A percentile compares a stretch with the other conserved stretches of the same genome.
These are phyloP conservation scores for Oligia strigilis DNA, from an alignment of 2,888 invertebrate genomes.

Conservation along the genomic window DNA sequence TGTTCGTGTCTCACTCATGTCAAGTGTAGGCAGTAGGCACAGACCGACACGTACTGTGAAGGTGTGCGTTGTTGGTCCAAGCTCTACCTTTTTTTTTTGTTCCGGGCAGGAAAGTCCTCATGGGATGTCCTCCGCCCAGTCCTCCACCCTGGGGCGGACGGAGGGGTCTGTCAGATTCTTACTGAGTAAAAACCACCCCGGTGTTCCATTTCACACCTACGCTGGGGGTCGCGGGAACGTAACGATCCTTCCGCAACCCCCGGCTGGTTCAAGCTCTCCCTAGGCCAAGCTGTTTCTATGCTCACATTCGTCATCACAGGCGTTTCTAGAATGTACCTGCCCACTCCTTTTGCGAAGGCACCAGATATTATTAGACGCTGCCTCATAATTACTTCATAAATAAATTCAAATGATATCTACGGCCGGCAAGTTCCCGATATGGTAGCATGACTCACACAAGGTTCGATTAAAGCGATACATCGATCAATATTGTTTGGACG, in stretches of 20 bases:
- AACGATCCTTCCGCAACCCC: too few relatives aligned
- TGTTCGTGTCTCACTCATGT: not conserved
- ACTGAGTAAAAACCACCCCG: too few relatives aligned
- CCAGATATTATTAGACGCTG: conserved; percentile 35
- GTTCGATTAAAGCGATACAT: conserved; percentile 32
- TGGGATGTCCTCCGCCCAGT: too few relatives aligned
- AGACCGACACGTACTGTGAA: not conserved
- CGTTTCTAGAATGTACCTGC: conserved; percentile 24
- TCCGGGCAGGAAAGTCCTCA: too few relatives aligned
- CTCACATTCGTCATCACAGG: conserved; percentile 8
- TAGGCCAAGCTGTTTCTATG: too few relatives aligned
- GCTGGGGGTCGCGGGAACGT: too few relatives aligned
- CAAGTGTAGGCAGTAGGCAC: not conserved
- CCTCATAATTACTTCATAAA: conserved; percentile 48
- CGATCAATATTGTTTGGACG: conserved; percentile 46
- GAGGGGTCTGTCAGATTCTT: too few relatives aligned
- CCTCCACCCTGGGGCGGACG: too few relatives aligned
- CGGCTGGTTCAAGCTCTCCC: too few relatives aligned
- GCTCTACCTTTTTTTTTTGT: too few relatives aligned
- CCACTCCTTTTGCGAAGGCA: conserved; percentile 26
- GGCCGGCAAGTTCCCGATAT: conserved; percentile 39
- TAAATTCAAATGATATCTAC: conserved; percentile 35
- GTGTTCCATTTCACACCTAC: too few relatives aligned
- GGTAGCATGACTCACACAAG: conserved; percentile 52
- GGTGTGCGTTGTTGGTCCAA: not conserved